Conservation (phyloP, 2,797 vertebrate genomes). For the Pseudopleuronectes americanus region DNA sequence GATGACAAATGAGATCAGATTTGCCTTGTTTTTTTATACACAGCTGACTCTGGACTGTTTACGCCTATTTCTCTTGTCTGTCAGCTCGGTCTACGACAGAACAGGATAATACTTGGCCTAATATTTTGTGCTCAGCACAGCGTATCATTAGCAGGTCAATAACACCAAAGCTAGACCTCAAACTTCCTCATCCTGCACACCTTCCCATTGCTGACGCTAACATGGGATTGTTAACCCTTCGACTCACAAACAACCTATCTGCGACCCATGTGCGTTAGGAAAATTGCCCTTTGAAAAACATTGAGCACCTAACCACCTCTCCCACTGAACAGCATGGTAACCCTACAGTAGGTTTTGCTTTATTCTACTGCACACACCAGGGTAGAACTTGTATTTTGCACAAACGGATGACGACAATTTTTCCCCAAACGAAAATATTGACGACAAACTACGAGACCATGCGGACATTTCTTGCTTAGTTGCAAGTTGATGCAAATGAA, state of each 20-base stretch:
- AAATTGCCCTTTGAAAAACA: conserved; percentile 23
- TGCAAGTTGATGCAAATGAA: conserved; percentile 21
- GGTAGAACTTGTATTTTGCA: conserved; percentile 1
- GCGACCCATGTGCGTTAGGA: conserved; percentile 77
- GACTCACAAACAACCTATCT: conserved; percentile 80
- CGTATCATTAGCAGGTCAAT: conserved; percentile 34
- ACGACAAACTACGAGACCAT: conserved; percentile 20
- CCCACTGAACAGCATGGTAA: conserved; percentile 71
- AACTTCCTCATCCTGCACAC: conserved; percentile 18
- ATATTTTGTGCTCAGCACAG: too few relatives aligned
- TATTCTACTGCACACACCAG: conserved; percentile 18
- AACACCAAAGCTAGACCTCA: conserved; percentile 37
- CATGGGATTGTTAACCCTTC: conserved; percentile 83
- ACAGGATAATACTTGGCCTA: background rate
- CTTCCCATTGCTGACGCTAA: conserved; percentile 35
- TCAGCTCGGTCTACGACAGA: conserved; percentile 10
- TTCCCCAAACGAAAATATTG: conserved; percentile 9
- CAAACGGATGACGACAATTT: background rate
- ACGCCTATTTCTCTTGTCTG: conserved; percentile 12
- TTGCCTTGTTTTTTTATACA: background rate
- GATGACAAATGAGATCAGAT: too few relatives aligned
- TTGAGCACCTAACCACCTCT: conserved; percentile 73
- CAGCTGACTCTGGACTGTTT: background rate
- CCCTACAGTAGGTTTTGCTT: conserved; percentile 26
- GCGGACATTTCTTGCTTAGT: conserved; percentile 7